Evolutionary conservation across 2,797 vertebrate species (phyloP).

Genomic region (Scomberomorus guttatus): DNA sequence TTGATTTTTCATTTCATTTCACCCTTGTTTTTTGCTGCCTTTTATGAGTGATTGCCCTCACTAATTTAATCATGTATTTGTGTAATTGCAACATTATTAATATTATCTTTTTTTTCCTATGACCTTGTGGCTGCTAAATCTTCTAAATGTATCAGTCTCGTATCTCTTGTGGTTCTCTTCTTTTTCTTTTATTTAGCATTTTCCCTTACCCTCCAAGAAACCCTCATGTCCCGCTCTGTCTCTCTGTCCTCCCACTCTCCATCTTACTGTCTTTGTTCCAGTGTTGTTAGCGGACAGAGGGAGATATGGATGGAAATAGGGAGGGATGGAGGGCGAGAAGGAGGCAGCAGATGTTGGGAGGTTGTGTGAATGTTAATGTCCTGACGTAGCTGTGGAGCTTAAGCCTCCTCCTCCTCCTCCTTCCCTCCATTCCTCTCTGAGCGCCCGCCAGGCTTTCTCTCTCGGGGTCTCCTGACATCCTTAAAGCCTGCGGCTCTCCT

Average conservation of each 20-base stretch:
- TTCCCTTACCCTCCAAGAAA: neutral
- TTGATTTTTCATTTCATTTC: constrained; percentile 35
- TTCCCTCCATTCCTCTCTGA: constrained; percentile 87
- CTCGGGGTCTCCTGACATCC: constrained; percentile 92
- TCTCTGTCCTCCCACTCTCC: constrained; percentile 35
- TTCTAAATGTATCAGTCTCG: constrained; percentile 24
- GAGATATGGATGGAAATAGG: constrained; percentile 69
- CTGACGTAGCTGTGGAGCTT: constrained; percentile 90
- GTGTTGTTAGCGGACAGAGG: constrained; percentile 62
- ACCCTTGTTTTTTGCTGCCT: neutral
- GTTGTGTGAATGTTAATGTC: constrained; percentile 98
- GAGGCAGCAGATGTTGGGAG: constrained; percentile 95
- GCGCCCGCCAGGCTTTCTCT: constrained; percentile 85
- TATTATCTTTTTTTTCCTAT: constrained; percentile 32
- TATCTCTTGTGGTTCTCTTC: neutral
- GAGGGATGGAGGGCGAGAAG: constrained; percentile 75
- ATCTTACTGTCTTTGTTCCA: constrained; percentile 72
- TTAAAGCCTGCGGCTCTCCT: constrained; percentile 89
- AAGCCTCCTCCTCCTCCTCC: constrained; percentile 85
- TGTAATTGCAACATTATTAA: constrained; percentile 9
- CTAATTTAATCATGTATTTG: constrained; percentile 36
- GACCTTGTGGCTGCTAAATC: constrained; percentile 42
- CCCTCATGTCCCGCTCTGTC: constrained; percentile 17
- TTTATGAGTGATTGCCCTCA: constrained; percentile 12
- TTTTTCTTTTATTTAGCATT: constrained; percentile 24